Percentiles rank a stretch among this genome's conserved stretches.
phyloP scores from a whole-genome alignment of 2,888 invertebrate genomes.

The Callinectes sapidus region DNA sequence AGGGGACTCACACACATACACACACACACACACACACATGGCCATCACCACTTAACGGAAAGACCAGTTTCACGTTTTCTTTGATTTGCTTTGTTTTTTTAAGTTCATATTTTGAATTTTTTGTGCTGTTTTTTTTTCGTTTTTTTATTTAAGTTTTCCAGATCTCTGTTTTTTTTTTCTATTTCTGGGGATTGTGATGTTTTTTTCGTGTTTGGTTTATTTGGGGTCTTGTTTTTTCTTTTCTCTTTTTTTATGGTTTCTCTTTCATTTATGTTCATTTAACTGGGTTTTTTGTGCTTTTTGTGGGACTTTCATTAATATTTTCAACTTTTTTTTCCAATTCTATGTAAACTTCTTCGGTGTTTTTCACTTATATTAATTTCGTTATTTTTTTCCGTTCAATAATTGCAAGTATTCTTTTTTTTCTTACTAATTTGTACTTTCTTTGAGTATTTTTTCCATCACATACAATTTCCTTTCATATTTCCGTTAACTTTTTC shows the following conservation, averaged over 20 bases:
- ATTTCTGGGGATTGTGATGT: no score
- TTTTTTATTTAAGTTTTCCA: no score
- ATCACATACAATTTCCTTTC: neutral
- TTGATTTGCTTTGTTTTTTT: neutral
- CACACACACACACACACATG: no score
- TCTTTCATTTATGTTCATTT: neutral
- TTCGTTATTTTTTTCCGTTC: neutral
- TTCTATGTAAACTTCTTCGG: no score
- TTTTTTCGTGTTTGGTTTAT: neutral
- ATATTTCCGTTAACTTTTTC: neutral
- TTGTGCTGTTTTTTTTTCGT: neutral
- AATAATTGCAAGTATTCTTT: no score
- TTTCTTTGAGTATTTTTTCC: no score
- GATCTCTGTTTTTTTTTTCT: no score
- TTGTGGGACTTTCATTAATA: no score
- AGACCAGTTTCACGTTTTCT: neutral
- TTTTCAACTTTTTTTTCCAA: no score
- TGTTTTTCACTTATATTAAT: neutral
- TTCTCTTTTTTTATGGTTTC: neutral
- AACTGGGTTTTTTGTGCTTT: neutral
- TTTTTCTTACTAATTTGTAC: no score
- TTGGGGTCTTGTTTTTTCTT: neutral
- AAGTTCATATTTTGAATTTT: neutral
- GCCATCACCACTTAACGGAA: no score
- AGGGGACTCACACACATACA: no score